A percentile compares a stretch with the other conserved stretches of the same genome.
phyloP scores from a whole-genome alignment of 2,888 invertebrate species.

The Microdon myrmicae region DNA sequence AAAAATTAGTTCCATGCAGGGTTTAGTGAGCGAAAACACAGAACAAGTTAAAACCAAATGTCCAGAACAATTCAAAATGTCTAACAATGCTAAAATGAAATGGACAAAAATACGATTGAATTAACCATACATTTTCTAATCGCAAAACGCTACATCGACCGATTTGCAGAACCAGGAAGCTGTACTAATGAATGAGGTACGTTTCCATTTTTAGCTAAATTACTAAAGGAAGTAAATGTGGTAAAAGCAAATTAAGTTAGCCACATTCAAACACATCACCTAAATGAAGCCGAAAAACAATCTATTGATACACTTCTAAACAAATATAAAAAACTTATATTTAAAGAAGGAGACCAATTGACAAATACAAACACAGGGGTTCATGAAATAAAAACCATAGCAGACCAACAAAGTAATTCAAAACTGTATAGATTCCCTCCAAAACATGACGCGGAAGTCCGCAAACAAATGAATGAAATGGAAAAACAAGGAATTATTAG shows the following conservation, averaged over 20 bases:
- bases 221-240: constrained; percentile 11
- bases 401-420: constrained; percentile 23
- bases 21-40: too few species aligned
- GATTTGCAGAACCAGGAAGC: not conserved
- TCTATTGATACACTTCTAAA: constrained; percentile 5
- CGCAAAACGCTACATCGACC: not conserved
- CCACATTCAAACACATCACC: constrained; percentile 2
- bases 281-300: constrained; percentile 5
- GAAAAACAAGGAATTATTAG: constrained; percentile 8
- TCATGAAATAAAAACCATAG: constrained; percentile 9
- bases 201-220: constrained; percentile 3
- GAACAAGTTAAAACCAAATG: too few species aligned
- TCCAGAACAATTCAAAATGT: too few species aligned
- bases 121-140: too few species aligned
- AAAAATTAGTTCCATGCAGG: too few species aligned
- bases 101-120: too few species aligned
- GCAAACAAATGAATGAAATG: constrained; percentile 8
- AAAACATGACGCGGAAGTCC: constrained; percentile 9
- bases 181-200: constrained; percentile 1
- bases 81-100: too few species aligned
- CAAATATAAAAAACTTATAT: constrained; percentile 12
- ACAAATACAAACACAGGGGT: constrained; percentile 3
- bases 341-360: constrained; percentile 13
- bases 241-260: constrained; percentile 1
- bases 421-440: constrained; percentile 32